Evolutionary conservation across 2,797 vertebrate species (phyloP).

Genomic region (Xerus rutilus): DNA sequence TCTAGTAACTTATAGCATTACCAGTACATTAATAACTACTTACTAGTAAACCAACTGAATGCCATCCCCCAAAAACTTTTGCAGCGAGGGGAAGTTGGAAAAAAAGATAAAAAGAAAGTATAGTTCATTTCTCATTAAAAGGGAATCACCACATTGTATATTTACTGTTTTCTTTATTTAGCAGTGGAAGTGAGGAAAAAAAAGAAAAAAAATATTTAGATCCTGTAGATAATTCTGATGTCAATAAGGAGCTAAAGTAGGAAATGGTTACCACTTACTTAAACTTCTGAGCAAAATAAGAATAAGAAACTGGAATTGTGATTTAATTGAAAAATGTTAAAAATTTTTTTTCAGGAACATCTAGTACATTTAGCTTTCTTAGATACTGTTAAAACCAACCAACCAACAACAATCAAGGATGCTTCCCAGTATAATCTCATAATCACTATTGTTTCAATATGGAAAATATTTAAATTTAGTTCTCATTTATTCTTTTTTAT

Average conservation of each 20-base stretch:
- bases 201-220: neutral
- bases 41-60: neutral
- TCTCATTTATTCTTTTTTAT: neutral
- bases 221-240: neutral
- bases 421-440: neutral
- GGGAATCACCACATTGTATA: neutral
- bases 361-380: neutral
- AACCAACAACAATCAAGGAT: neutral
- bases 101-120: neutral
- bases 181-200: neutral
- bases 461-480: slow-evolving; percentile 14
- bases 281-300: neutral
- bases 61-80: neutral
- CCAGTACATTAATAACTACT: neutral
- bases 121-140: slow-evolving; percentile 30
- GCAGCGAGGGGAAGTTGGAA: neutral
- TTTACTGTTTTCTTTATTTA: slow-evolving; percentile 13
- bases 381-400: neutral
- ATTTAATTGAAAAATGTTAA: neutral
- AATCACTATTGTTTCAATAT: neutral
- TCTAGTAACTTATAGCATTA: neutral
- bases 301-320: neutral
- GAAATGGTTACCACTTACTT: neutral
- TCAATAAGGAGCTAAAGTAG: slow-evolving; percentile 4
- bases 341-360: neutral